Evolutionary conservation across 2,888 invertebrate genomes (phyloP).

Genomic region (Abrostola tripartita): DNA sequence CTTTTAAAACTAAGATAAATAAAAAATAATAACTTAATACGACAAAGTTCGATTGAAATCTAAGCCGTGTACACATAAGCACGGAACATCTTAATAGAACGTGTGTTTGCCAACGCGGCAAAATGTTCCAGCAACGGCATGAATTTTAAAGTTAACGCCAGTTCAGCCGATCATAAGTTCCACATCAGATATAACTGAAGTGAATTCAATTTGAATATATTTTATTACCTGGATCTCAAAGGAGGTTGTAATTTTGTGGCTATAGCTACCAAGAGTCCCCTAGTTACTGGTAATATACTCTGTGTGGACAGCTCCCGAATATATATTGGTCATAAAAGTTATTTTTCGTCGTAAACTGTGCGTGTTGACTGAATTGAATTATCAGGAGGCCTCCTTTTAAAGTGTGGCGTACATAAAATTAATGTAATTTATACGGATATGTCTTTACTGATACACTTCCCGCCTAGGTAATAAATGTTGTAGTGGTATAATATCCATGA

Average conservation of each 20-base stretch:
- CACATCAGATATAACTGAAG: slow-evolving; percentile 32
- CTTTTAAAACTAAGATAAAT: no score
- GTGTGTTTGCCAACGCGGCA: not conserved
- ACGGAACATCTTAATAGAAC: not conserved
- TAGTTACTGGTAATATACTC: slow-evolving; percentile 38
- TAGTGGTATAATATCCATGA: no score
- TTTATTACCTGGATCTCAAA: slow-evolving; percentile 35
- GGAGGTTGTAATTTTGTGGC: slow-evolving; percentile 42
- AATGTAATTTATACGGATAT: not conserved
- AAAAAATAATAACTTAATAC: no score
- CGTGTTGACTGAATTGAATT: slow-evolving; percentile 45
- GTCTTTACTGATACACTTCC: no score
- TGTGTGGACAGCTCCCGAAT: slow-evolving; percentile 34
- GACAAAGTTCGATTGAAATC: no score
- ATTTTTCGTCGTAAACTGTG: slow-evolving; percentile 50
- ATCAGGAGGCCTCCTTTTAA: slow-evolving; percentile 22
- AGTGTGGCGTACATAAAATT: not conserved
- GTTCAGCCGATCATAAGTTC: slow-evolving; percentile 35
- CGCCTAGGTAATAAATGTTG: no score
- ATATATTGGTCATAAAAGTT: slow-evolving; percentile 50
- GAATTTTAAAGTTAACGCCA: slow-evolving; percentile 10
- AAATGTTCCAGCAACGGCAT: not conserved
- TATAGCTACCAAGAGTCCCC: slow-evolving; percentile 21
- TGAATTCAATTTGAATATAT: slow-evolving; percentile 46
- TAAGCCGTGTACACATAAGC: not conserved